These are phyloP conservation scores for Bathynomus jamesi DNA, from an alignment of 1,140 invertebrate species.

Conservation along the genomic window DNA sequence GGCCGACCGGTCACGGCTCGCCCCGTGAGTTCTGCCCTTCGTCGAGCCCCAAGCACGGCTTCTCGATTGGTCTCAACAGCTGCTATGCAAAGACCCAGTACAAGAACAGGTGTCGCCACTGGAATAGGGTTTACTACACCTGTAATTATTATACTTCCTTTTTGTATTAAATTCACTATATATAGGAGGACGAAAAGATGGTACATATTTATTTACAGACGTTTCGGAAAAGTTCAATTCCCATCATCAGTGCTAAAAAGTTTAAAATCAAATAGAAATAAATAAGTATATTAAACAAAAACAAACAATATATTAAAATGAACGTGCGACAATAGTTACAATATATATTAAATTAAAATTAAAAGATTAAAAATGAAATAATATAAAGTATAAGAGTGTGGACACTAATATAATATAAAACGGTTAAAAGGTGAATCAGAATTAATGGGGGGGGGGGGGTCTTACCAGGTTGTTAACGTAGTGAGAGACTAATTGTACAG, in stretches of 20 bases:
- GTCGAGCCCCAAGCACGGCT: slow-evolving; percentile 28
- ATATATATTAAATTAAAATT: too few species aligned
- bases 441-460: too few species aligned
- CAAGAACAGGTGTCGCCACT: slow-evolving; percentile 30
- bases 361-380: too few species aligned
- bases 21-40: slow-evolving; percentile 28
- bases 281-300: not conserved
- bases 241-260: too few species aligned
- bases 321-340: too few species aligned
- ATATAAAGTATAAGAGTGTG: too few species aligned
- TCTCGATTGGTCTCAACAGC: slow-evolving; percentile 28
- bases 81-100: slow-evolving; percentile 26
- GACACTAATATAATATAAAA: too few species aligned
- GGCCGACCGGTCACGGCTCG: slow-evolving; percentile 29
- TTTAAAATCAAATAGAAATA: not conserved
- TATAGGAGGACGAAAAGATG: not conserved
- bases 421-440: too few species aligned
- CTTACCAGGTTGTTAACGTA: too few species aligned
- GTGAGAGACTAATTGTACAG: too few species aligned
- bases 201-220: too few species aligned
- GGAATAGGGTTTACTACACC: slow-evolving; percentile 34
- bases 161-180: not conserved
- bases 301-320: not conserved
- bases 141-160: slow-evolving; percentile 10
- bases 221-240: too few species aligned